Percentiles rank a stretch among this genome's conserved stretches.
Conservation (phyloP, 2,113 vertebrate genomes). For the Pycnonotus jocosus region DNA sequence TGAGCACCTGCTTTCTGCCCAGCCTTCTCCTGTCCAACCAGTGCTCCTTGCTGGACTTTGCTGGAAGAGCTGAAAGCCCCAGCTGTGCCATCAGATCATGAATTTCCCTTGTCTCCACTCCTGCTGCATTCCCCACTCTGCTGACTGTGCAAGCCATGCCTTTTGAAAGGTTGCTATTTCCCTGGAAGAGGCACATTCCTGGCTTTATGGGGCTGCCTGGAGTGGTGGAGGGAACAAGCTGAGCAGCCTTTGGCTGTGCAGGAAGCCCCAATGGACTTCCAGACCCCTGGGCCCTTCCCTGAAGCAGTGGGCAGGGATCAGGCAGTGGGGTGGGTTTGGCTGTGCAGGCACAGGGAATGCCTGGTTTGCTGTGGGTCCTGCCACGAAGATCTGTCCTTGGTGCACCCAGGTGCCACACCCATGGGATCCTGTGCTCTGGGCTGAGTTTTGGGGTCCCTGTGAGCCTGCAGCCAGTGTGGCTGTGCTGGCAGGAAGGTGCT, state of each 20-base stretch:
- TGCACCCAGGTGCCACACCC: background rate
- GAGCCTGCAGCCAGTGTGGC: background rate
- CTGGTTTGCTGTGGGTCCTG: background rate
- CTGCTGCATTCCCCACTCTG: background rate
- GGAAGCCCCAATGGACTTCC: background rate
- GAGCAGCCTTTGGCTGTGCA: background rate
- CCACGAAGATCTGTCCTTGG: fast-evolving
- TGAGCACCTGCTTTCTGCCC: background rate
- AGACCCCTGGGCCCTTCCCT: background rate
- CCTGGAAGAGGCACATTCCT: background rate
- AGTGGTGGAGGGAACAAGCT: background rate
- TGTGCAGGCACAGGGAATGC: background rate
- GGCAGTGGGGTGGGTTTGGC: background rate
- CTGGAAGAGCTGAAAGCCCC: background rate
- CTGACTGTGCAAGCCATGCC: background rate
- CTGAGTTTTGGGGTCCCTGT: background rate
- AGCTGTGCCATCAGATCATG: fast-evolving
- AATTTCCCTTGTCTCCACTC: background rate
- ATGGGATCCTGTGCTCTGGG: background rate
- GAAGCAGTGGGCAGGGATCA: background rate
- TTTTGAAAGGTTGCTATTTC: background rate
- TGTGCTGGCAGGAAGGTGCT: background rate
- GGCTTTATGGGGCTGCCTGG: background rate
- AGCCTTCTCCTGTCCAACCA: background rate
- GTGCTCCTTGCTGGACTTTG: background rate